These are phyloP conservation scores for Chesias legatella DNA, from an alignment of 2,888 invertebrate genomes.

Conservation along the genomic window DNA sequence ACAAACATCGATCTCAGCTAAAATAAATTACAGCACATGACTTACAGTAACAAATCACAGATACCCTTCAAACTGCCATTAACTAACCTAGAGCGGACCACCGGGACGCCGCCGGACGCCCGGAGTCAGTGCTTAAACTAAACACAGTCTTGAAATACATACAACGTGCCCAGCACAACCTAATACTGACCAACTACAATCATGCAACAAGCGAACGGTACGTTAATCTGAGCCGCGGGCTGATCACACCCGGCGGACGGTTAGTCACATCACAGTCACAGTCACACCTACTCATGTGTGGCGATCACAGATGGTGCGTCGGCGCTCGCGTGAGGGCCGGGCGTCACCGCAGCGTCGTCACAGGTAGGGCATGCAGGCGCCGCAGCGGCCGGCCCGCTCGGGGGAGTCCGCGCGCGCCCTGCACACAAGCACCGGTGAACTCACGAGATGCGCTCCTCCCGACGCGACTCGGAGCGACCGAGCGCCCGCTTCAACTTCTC, in stretches of 20 bases:
- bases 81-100: conserved; percentile 36
- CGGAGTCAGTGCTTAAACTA: conserved; percentile 53
- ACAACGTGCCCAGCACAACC: conserved; percentile 56
- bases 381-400: conserved; percentile 66
- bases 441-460: conserved; percentile 79
- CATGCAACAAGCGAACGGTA: conserved; percentile 46
- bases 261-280: conserved; percentile 65
- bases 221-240: conserved; percentile 51
- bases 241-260: conserved; percentile 42
- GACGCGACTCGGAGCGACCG: conserved; percentile 77
- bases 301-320: conserved; percentile 67
- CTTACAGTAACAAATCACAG: conserved; percentile 76
- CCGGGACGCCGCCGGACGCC: conserved; percentile 12
- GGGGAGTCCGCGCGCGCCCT: conserved; percentile 73
- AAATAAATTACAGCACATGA: conserved; percentile 53
- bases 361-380: conserved; percentile 74
- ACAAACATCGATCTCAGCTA: conserved; percentile 38
- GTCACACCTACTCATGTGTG: conserved; percentile 59
- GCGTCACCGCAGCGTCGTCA: conserved; percentile 44
- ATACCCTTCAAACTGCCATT: conserved; percentile 64
- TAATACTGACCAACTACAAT: conserved; percentile 50
- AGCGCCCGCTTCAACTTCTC: conserved; percentile 88
- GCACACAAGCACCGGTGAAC: conserved; percentile 74
- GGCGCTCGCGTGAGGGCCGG: conserved; percentile 33
- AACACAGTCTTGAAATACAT: conserved; percentile 72